Evolutionary conservation across 2,113 vertebrate species (phyloP), one percentile per base, ranked within the genome.

Genomic region (Steatornis caripensis): DNA sequence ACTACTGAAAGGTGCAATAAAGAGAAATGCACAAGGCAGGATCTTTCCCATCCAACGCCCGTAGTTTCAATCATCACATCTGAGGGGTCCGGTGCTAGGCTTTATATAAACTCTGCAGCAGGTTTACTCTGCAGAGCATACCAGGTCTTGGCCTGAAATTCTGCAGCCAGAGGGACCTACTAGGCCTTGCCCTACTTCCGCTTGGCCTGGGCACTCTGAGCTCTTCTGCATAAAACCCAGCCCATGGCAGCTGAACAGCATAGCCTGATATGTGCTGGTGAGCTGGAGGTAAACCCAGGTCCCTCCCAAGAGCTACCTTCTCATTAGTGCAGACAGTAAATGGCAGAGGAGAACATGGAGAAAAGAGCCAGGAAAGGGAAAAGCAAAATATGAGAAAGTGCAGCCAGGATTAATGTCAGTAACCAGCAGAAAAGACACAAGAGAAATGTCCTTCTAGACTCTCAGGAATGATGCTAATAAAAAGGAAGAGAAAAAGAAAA

Each of bases 221-320:
- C 3, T 37, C 15, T 41, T 41, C 79, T 76, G 45, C 12, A 30
- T 17, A 55, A 88, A 90, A 51, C 6, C 32, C 49, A 82, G 19
- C 30, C 12, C 19, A 16, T 4, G 6, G 66, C 10, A 51, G 12
- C 1, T 46, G 36, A 79, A 54, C 2, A 5, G 4, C 14, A 1
- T 32, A 20, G 9, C 8, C 54, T 70, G 27, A 6, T 34, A 41
- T 2, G 12, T 34, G 20, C 26, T 0, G 0, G 27, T 43, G 45
- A 83, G 26, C 14, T 60, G 45, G 48, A 69, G 36, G 23, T 12
- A 71, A 92, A 83, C 12, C 3, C 22, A 43, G 23, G 19, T 14
- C 37, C 34, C 12, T 12, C 11, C 26, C 15, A 41, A 37, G 32
- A 85, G 5, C n/a, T 26, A 49, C 19, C 10, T 1, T 5, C 15